Base-by-base conservation (phyloP, 1,140 invertebrate species). In the Patella vulgata region DNA sequence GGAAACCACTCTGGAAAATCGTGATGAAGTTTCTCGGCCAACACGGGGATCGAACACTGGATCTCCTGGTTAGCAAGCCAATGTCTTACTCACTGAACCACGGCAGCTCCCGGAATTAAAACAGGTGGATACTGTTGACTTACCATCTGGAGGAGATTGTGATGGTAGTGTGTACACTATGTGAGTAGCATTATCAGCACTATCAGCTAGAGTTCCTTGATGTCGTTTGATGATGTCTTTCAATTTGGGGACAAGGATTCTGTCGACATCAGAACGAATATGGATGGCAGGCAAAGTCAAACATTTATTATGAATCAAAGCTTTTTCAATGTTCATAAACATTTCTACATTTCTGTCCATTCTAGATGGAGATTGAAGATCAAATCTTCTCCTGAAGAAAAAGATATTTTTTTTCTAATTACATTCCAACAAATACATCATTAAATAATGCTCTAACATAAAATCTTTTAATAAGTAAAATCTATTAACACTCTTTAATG, bases 261-360 rank as follows among this genome's bases (percentile, higher is more conserved):
- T 96, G 69, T 97, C 95, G 4, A 97, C 89, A 53, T 96, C 94
- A 5, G 78, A 71, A 21, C 59, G 64, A 19, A 83, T 74, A 56
- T 66, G 82, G 50, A 97, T 89, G 63, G 87, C 87, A 0, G 95
- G 96, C 61, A 91, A 86, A 14, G 88, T 87, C 61, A 94, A 89
- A 70, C 91, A 89, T 79, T 95, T 92, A 53, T 91, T 91, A 60
- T 91, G 89, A 19, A 94, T 86, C 53, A 99, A 84, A 0, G 91
- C 88, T 71, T 93, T 92, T 83, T 97, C 94, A 55, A 97, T 93
- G 60, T 92, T 90, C 86, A 95, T 90, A 82, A 96, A 92, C 91
- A 99, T 92, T 81, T 98, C 95, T 47, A 97, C 90, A 77, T 96
- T 93, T 63, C 94, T 88, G 80, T 98, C 95, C 84, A 95, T 91